These are phyloP conservation scores for Entomyzon cyanotis DNA, from an alignment of 2,113 vertebrate species.

Conservation along the genomic window DNA sequence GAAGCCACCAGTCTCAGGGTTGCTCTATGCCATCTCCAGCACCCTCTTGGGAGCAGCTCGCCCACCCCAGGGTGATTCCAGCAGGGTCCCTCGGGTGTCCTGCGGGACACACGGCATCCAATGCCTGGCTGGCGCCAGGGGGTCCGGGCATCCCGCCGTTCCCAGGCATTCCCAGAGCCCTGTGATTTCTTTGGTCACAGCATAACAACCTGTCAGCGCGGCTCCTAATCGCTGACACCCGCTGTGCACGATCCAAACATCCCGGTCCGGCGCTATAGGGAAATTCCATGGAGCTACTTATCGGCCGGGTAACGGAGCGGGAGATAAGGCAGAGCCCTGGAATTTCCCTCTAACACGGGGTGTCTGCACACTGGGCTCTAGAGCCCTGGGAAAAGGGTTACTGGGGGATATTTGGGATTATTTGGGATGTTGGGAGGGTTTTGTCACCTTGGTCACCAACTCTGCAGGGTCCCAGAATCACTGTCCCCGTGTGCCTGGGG, in stretches of 20 bases:
- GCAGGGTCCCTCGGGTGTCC: not conserved
- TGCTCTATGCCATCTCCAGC: not conserved
- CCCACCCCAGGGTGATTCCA: fast-evolving
- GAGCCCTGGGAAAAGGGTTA: not conserved
- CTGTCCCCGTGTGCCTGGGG: fast-evolving
- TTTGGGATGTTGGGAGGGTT: not conserved
- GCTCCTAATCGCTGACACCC: not conserved
- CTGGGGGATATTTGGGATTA: not conserved
- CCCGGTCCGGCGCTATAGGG: not conserved
- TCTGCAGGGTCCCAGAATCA: not conserved
- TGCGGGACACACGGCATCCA: fast-evolving
- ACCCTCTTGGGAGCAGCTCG: fast-evolving
- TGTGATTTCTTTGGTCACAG: not conserved
- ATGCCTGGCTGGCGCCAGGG: not conserved
- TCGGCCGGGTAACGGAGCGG: fast-evolving
- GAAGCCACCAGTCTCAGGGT: not conserved
- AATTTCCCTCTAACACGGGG: not conserved
- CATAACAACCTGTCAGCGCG: not conserved
- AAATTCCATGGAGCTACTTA: slow-evolving; percentile 42
- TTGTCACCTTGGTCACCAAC: not conserved
- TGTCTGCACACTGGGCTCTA: fast-evolving
- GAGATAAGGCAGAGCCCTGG: not conserved
- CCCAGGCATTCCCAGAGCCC: not conserved
- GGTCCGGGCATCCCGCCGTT: not conserved
- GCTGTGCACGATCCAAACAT: not conserved